A percentile compares a stretch with the other conserved stretches of the same genome.
Conservation (phyloP, 2,888 invertebrate species). For the Nezara viridula region DNA sequence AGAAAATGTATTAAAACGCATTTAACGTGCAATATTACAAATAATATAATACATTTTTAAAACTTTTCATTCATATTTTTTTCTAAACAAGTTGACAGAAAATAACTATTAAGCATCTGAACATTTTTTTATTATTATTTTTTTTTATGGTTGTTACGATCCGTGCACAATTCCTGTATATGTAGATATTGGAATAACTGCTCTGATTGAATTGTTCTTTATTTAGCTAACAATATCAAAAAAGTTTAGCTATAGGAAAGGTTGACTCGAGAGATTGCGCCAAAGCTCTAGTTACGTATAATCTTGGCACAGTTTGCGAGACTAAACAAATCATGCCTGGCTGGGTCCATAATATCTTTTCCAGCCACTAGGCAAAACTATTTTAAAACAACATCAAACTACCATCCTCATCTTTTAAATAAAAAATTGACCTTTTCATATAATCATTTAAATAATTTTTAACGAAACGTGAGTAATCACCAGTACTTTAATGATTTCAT, state of each 20-base stretch:
- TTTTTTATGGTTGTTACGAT: no score
- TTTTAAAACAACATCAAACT: background rate
- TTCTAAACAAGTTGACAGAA: no score
- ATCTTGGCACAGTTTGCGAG: slow-evolving; percentile 36
- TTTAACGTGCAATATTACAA: no score
- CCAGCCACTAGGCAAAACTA: background rate
- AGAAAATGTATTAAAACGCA: no score
- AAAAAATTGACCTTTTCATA: background rate
- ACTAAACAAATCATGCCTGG: slow-evolving; percentile 23
- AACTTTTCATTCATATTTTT: no score
- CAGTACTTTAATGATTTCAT: no score
- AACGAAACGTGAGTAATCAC: no score
- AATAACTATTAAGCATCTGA: no score
- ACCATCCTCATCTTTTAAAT: background rate
- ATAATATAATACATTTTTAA: no score
- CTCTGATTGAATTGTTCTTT: background rate
- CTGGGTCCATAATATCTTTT: background rate
- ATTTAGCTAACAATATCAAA: background rate
- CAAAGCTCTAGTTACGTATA: slow-evolving; percentile 12
- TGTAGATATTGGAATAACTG: background rate
- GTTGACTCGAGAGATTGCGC: background rate
- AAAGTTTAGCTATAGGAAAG: background rate
- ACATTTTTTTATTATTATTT: no score
- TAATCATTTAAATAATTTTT: background rate
- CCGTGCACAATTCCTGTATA: background rate